These are phyloP conservation scores for Pampusana beccarii DNA, from an alignment of 2,113 vertebrate genomes.

Conservation along the genomic window DNA sequence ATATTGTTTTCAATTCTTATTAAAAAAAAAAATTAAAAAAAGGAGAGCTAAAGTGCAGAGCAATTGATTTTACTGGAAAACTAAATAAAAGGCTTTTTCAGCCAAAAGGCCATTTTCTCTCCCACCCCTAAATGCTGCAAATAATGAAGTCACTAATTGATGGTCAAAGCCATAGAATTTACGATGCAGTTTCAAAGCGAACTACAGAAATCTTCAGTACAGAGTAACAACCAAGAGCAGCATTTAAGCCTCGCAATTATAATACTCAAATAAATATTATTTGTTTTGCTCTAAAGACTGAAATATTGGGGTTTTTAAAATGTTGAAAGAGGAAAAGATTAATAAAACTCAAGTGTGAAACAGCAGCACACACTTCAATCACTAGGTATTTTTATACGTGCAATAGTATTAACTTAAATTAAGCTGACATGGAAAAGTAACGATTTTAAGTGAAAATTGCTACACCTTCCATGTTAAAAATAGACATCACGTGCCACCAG, in stretches of 20 bases:
- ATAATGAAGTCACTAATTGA: not conserved
- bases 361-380: not conserved
- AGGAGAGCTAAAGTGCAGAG: not conserved
- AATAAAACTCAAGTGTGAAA: not conserved
- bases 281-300: not conserved
- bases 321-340: not conserved
- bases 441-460: not conserved
- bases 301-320: not conserved
- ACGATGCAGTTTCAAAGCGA: not conserved
- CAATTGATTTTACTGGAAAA: not conserved
- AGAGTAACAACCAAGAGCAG: not conserved
- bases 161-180: not conserved
- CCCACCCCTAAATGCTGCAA: not conserved
- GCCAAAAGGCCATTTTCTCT: not conserved
- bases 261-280: not conserved
- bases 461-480: conserved; percentile 26
- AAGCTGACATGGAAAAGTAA: not conserved
- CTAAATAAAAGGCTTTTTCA: not conserved
- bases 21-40: not conserved
- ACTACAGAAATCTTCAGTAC: not conserved
- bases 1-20: not conserved
- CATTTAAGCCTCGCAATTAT: not conserved
- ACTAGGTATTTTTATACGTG: not conserved
- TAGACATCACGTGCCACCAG: not conserved
- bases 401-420: not conserved